Base-by-base conservation (phyloP, 2,888 invertebrate genomes). In the Diarsia mendica region DNA sequence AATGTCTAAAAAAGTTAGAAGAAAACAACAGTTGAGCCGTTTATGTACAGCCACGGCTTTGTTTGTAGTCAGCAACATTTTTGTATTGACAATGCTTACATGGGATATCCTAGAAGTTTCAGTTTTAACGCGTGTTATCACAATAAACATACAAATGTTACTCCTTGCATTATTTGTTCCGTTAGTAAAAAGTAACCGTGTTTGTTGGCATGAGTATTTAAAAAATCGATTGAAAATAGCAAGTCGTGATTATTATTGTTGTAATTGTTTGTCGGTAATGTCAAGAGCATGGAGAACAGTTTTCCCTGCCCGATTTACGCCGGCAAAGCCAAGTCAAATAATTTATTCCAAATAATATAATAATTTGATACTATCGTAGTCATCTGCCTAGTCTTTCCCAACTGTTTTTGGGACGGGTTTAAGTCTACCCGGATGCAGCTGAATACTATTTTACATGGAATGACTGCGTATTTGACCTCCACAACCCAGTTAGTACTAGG, bases 61-160 rank as follows among this genome's bases (percentile, higher is more conserved):
- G 46, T 77, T 77, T 61, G 13, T 69, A 4, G 20, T 77, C 6
- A 77, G 68, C 48, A 69, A 69, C 44, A 20, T 65, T 8, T 49
- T 75, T 15, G n/a, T 75, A 8, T 46, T 75, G 9, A 60, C n/a
- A 18, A 48, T 73, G 39, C 48, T 65, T 2, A 5, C 73, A 20
- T 75, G 75, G 73, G 49, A 75, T 4, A n/a, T 39, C 28, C 23
- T 44, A 13, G 6, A 73, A 0, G 33, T 64, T 10, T 70, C 71
- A 20, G 10, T 20, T 4, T 18, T 70, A 44, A 2, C 28, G 2
- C 60, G 71, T 15, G 44, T 60, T 33, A 8, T 70, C 1, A 28
- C 44, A 33, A n/a, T 69, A 33, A 64, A 33, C 33, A 33, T 69
- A n/a, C 64, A 69, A 64, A 51, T 70, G 1, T 18, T 70, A 10